These are phyloP conservation scores for Leptodactylus fallax DNA, from an alignment of 2,797 vertebrate genomes.

Conservation along the genomic window DNA sequence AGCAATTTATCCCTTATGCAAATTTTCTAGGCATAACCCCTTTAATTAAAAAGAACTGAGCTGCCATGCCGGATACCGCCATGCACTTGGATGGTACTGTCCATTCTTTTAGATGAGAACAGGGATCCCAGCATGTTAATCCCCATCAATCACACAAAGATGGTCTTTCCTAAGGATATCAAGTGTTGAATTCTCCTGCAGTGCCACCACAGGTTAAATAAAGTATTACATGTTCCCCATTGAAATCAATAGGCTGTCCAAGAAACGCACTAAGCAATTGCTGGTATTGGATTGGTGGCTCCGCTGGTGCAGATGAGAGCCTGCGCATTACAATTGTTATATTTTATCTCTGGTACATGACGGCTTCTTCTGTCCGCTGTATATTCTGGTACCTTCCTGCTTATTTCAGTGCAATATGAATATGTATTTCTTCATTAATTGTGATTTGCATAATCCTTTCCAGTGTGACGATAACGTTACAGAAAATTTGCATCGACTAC, in stretches of 20 bases:
- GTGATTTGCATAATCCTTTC: conserved; percentile 8
- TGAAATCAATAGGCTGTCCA: neutral
- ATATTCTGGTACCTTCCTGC: neutral
- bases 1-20: too few relatives aligned
- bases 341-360: neutral
- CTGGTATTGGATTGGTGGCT: neutral
- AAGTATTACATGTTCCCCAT: neutral
- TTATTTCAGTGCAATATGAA: neutral
- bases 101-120: too few relatives aligned
- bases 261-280: neutral
- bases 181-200: neutral
- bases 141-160: neutral
- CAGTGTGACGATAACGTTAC: neutral
- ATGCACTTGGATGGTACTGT: too few relatives aligned
- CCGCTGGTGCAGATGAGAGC: neutral
- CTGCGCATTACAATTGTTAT: neutral
- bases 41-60: too few relatives aligned
- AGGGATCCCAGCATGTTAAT: too few relatives aligned
- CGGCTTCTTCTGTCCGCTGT: neutral
- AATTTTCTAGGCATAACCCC: too few relatives aligned
- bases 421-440: conserved; percentile 12
- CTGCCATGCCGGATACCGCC: too few relatives aligned
- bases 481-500: neutral
- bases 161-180: neutral
- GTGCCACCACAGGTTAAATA: neutral